Base-by-base conservation (phyloP, 1,140 invertebrate genomes). In the Sycobia sp. region DNA sequence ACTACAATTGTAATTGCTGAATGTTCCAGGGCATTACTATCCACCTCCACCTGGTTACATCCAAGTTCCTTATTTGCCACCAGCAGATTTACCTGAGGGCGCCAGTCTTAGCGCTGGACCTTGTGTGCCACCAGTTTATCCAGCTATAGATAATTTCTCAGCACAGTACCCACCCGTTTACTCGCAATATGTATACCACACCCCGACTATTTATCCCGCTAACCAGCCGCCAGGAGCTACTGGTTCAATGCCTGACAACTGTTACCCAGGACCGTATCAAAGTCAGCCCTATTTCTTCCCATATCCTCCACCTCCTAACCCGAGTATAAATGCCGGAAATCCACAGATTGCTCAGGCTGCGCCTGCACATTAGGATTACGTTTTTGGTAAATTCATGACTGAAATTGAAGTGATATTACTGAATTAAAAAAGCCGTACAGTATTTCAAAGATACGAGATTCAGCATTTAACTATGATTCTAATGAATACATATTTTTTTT, bases 251-350 rank as follows among this genome's bases (percentile, higher is more conserved):
- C 39, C 59, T 0, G 54, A 56, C 0, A 36, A 27, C 22, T 50
- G 53, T 22, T 63, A 63, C 14, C 39, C 62, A n/a, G n/a, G n/a
- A 3, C 47, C 62, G 14, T 54, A 23, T 29, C 55, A 49, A 11
- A 38, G 36, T n/a, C 55, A 65, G 14, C 41, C 62, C 20, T 65
- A 65, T 29, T 65, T 58, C 29, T 34, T 65, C 3, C 36, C 62
- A 0, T 65, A 65, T 16, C 46, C 62, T 18, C 55, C 55, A 1
- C 62, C 62, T 3, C 46, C 46, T 0, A n/a, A 18, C 0, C 18
- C 49, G 18, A 38, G 27, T 14, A 23, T 38, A 14, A 36, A 18
- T 10, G 11, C 46, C n/a, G 36, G 16, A 2, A 41, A 29, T 25
- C 18, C 46, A 4, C 54, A 47, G 20, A 46, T 38, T 20, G 23